phyloP scores from a whole-genome alignment of 2,113 vertebrate species.

The Hydrochoerus hydrochaeris region DNA sequence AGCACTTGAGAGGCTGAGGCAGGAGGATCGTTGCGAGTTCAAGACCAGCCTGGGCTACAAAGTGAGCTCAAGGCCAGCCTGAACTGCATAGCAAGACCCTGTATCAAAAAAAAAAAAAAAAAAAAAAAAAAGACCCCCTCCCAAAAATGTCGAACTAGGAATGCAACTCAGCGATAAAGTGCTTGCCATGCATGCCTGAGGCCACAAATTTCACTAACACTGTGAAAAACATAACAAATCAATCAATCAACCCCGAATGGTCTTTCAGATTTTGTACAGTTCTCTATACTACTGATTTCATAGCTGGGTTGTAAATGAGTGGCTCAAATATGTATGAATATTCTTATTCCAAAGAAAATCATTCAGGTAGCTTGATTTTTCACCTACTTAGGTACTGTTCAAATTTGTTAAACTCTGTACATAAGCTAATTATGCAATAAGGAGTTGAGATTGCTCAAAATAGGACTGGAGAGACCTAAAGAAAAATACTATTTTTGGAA shows the following conservation, averaged over 20 bases:
- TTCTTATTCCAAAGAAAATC: background rate
- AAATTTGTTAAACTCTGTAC: constrained; percentile 15
- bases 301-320: background rate
- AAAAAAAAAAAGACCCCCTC: too few relatives aligned
- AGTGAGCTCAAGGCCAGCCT: too few relatives aligned
- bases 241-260: background rate
- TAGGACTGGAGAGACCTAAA: background rate
- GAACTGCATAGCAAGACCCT: too few relatives aligned
- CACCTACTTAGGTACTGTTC: background rate
- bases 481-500: background rate
- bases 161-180: background rate
- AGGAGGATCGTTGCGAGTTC: too few relatives aligned
- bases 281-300: background rate
- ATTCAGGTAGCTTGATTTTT: background rate
- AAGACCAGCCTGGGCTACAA: too few relatives aligned
- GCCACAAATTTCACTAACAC: background rate
- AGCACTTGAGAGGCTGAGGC: too few relatives aligned
- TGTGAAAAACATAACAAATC: background rate
- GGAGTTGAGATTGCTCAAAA: background rate
- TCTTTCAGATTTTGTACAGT: background rate
- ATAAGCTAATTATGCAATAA: background rate
- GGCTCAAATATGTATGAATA: constrained; percentile 25
- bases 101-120: too few relatives aligned
- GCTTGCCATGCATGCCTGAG: background rate
- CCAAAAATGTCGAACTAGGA: too few relatives aligned